A percentile compares a stretch with the other conserved stretches of the same genome.
Conservation (phyloP, 1,140 invertebrate species). For the Drosophila baimaii region DNA sequence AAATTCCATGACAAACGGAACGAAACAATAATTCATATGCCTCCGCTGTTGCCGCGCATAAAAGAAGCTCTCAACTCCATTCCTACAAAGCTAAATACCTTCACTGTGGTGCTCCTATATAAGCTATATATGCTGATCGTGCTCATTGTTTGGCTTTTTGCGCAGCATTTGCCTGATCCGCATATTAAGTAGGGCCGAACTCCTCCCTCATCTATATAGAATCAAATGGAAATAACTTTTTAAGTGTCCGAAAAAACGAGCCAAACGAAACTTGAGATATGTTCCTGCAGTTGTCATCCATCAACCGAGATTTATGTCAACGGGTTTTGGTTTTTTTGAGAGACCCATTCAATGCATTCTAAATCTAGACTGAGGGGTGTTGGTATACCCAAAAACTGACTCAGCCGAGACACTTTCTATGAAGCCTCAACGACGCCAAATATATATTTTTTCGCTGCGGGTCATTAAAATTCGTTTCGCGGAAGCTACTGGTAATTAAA, state of each 20-base stretch:
- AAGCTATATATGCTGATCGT: conserved; percentile 64
- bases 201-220: conserved; percentile 31
- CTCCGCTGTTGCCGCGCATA: conserved; percentile 66
- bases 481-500: conserved; percentile 66
- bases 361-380: conserved; percentile 19
- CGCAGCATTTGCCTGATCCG: conserved; percentile 68
- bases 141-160: conserved; percentile 76
- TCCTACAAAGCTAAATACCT: conserved; percentile 25
- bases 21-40: conserved; percentile 77
- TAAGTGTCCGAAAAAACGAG: conserved; percentile 43
- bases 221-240: conserved; percentile 67
- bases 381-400: neutral
- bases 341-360: conserved; percentile 22
- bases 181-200: conserved; percentile 56
- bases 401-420: conserved; percentile 45
- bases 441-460: conserved; percentile 40
- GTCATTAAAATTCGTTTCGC: conserved; percentile 69
- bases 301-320: conserved; percentile 68
- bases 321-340: conserved; percentile 27
- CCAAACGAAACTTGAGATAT: conserved; percentile 45
- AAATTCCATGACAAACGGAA: conserved; percentile 49
- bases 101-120: conserved; percentile 18
- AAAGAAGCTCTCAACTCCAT: conserved; percentile 64
- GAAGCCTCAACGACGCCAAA: conserved; percentile 6
- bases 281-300: conserved; percentile 57